Base-by-base conservation (phyloP, 1,140 invertebrate genomes). In the Pteromalus puparum region DNA sequence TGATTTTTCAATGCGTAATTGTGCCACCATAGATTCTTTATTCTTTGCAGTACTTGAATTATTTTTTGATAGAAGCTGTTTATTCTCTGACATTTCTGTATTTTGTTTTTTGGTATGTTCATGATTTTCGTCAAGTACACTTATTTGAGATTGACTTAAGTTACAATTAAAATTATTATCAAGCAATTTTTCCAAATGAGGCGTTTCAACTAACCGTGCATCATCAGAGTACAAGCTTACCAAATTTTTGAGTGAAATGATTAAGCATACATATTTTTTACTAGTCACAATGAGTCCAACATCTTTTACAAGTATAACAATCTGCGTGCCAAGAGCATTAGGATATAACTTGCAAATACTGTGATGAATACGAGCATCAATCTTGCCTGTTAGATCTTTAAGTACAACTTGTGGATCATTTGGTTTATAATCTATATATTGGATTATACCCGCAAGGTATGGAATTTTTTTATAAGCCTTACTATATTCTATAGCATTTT, bases 331-430 rank as follows among this genome's bases (percentile, higher is more conserved):
- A 21, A 93, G 85, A 77, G 89, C 75, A 72, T 91, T 90, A 24
- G 92, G 91, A 88, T 92, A 91, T 7, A 87, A 87, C 1, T 88
- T 83, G 9, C 87, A 85, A 42, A 93, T 90, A 34, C 91, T 89
- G 7, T 88, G 87, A 80, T 92, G 91, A 74, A 93, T 83, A 24
- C 87, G 90, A 30, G 89, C 92, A 80, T 90, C 88, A 68, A 93
- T 92, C 42, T 87, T 88, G 7, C 86, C 91, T 0, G 91, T 89
- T 4, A 90, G 88, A 86, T 93, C 92, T 78, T 91, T 92, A 0
- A 93, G 74, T 24, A 91, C 72, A 13, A 93, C 86, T 61, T 88
- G 87, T 5, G 92, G 92, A 90, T 92, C 89, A 7, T 91, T 89
- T 7, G 87, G 79, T 82, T 84, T 88, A 38, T 89, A 88, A 86